Conservation (phyloP, 2,113 vertebrate species). For the Callionymus lyra region DNA sequence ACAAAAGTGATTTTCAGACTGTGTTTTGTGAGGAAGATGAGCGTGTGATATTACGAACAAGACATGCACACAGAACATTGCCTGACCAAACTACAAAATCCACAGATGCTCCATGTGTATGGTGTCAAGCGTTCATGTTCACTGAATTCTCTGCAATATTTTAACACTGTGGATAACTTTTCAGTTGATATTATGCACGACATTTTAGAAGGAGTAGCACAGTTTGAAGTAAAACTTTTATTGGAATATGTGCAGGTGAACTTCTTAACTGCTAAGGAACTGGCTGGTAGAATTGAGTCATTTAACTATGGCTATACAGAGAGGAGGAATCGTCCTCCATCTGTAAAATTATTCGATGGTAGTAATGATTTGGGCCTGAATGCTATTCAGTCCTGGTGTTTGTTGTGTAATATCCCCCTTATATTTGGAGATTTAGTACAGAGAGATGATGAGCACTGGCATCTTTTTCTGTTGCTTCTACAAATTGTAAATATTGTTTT, state of each 20-base stretch:
- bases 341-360: constrained; percentile 7
- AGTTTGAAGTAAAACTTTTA: constrained; percentile 8
- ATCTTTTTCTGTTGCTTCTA: constrained; percentile 20
- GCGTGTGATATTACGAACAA: neutral
- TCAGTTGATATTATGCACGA: constrained; percentile 34
- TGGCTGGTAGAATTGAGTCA: neutral
- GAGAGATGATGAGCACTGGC: constrained; percentile 14
- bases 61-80: neutral
- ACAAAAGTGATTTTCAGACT: constrained; percentile 3
- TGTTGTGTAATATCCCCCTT: constrained; percentile 19
- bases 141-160: constrained; percentile 28
- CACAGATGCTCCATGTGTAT: constrained; percentile 15
- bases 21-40: constrained; percentile 2
- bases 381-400: constrained; percentile 22
- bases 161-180: constrained; percentile 17
- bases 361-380: constrained; percentile 25
- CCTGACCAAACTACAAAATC: neutral
- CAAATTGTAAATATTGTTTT: constrained; percentile 29
- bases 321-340: neutral
- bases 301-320: too few species aligned
- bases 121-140: constrained; percentile 22
- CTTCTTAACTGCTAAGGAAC: neutral
- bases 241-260: constrained; percentile 8
- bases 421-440: constrained; percentile 28
- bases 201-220: constrained; percentile 24